These are phyloP conservation scores for Hipposideros larvatus DNA, from an alignment of 2,797 vertebrate genomes.

Conservation along the genomic window DNA sequence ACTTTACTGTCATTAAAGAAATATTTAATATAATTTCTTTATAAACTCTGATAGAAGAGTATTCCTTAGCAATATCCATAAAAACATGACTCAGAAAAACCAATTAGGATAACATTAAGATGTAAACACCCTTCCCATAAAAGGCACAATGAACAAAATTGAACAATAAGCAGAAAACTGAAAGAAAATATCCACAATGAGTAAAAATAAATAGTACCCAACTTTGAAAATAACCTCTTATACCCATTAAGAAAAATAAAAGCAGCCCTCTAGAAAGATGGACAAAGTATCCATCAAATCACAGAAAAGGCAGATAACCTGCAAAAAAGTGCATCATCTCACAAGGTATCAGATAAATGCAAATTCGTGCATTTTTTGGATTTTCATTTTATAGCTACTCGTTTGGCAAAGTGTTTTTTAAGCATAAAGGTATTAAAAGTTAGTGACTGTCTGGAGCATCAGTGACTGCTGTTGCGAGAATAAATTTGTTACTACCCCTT, in stretches of 20 bases:
- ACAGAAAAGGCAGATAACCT: not conserved
- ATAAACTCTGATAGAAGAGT: not conserved
- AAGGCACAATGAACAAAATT: not conserved
- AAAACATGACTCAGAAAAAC: not conserved
- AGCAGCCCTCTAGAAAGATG: not conserved
- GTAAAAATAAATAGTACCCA: not conserved
- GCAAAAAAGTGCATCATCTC: not conserved
- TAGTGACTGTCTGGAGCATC: not conserved
- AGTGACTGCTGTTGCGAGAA: not conserved
- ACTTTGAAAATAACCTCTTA: not conserved
- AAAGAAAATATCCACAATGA: not conserved
- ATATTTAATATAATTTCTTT: conserved; percentile 19
- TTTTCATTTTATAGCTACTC: not conserved
- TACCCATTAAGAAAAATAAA: not conserved
- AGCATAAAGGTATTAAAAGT: not conserved
- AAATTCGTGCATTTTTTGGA: not conserved
- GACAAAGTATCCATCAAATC: not conserved
- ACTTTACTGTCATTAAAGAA: not conserved
- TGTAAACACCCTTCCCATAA: not conserved
- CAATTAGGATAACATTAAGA: not conserved
- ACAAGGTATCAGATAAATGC: not conserved
- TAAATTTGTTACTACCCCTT: not conserved
- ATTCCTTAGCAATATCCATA: not conserved
- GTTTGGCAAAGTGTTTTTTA: not conserved
- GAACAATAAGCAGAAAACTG: not conserved